Base-by-base conservation (phyloP, 2,113 vertebrate genomes). In the Rhegmatorhina hoffmannsi region DNA sequence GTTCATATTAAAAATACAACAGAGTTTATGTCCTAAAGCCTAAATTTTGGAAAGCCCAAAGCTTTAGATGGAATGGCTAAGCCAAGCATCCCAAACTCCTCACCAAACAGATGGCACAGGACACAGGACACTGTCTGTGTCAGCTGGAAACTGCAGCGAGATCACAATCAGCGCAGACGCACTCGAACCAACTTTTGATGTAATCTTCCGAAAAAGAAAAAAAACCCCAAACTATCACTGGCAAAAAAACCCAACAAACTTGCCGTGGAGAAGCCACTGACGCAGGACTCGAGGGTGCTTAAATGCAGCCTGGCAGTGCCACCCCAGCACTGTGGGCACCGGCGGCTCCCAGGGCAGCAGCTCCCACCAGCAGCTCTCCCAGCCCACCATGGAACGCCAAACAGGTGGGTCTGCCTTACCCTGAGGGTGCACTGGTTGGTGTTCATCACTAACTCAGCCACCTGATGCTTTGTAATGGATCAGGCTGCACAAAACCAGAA, bases 151-250 rank as follows among this genome's bases (percentile, higher is more conserved):
- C 82, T 47, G 28, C 47, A 23, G 5, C 38, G 20, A 93, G 95
- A 97, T 94, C 76, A 63, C 73, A 92, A 97, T 97, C 96, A 70
- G 83, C 2, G 31, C 49, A 40, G 62, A 89, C 12, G 8, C 76
- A 83, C 31, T 46, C 20, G 56, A 89, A 91, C 66, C 66, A 89
- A 53, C 29, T 80, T 87, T 83, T 47, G 89, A 95, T 89, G 6
- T 29, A 79, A 95, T 94, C 92, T 92, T 60, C 29, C 44, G 59
- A 78, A 69, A 83, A 58, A 79, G 31, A n/a, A 67, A 90, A 90
- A 94, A 92, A 95, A 52, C 1, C 49, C 58, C 56, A 2, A 85
- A 84, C 20, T 49, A 86, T 66, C 55, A 89, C 31, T 50, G 21
- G 5, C 34, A 34, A 62, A 76, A 50, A 34, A 9, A 2, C 4